Evolutionary conservation across 2,797 vertebrate species (phyloP).

Genomic region (Podargus strigoides): DNA sequence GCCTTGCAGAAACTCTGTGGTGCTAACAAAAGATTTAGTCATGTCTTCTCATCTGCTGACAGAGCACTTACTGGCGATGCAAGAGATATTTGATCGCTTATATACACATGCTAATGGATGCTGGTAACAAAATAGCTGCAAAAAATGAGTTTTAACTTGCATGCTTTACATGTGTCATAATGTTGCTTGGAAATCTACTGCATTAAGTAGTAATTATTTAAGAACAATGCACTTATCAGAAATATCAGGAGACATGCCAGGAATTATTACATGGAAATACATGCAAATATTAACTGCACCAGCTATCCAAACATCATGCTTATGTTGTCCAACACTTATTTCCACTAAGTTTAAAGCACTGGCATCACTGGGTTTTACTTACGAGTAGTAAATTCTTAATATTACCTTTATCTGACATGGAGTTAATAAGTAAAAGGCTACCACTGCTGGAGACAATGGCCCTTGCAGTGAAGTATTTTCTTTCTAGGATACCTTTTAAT

Average conservation of each 20-base stretch:
- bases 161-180: conserved; percentile 36
- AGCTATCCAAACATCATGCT: neutral
- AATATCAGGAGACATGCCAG: conserved; percentile 11
- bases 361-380: neutral
- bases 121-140: conserved; percentile 14
- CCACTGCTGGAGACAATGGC: neutral
- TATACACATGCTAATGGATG: conserved; percentile 29
- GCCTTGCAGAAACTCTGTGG: conserved; percentile 22
- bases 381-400: neutral
- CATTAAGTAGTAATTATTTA: conserved; percentile 50
- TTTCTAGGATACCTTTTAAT: neutral
- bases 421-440: neutral
- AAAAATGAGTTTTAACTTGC: conserved; percentile 60
- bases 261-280: conserved; percentile 15
- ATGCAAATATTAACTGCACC: conserved; percentile 11
- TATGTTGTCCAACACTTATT: neutral
- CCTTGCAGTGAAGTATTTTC: neutral
- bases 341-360: neutral
- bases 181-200: conserved; percentile 25
- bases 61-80: conserved; percentile 55
- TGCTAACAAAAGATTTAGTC: conserved; percentile 56
- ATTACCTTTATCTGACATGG: neutral
- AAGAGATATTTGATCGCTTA: conserved; percentile 48
- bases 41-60: conserved; percentile 56
- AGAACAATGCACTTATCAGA: conserved; percentile 28